Conservation (phyloP, 2,888 invertebrate species). For the Podabrus alpinus region DNA sequence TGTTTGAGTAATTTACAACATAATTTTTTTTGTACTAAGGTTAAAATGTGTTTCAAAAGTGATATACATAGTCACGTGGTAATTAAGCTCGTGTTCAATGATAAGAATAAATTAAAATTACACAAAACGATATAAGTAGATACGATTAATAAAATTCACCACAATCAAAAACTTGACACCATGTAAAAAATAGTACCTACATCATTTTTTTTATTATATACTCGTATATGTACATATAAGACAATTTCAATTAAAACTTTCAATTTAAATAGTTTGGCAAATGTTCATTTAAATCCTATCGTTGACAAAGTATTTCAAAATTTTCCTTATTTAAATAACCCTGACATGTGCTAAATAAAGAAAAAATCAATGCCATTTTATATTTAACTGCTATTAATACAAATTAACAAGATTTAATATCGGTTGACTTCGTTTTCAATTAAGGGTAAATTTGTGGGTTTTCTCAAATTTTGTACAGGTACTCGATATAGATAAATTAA, state of each 20-base stretch:
- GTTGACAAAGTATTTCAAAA: slow-evolving; percentile 12
- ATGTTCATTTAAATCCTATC: slow-evolving; percentile 4
- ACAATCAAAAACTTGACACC: not conserved
- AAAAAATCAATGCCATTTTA: slow-evolving; percentile 18
- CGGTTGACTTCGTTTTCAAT: not conserved
- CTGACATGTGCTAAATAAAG: slow-evolving; percentile 3
- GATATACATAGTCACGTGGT: not conserved
- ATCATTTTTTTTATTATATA: too few species aligned
- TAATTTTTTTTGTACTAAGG: not conserved
- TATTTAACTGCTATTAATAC: slow-evolving; percentile 6
- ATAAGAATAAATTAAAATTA: not conserved
- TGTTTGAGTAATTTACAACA: not conserved
- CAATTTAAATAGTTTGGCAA: not conserved
- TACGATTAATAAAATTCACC: not conserved
- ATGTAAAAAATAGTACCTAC: too few species aligned
- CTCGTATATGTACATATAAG: too few species aligned
- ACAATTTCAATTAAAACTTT: too few species aligned
- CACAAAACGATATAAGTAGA: not conserved
- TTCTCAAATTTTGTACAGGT: too few species aligned
- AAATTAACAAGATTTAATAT: not conserved
- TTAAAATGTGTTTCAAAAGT: not conserved
- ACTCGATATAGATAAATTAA: too few species aligned
- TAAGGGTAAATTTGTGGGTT: not conserved
- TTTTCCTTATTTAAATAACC: not conserved
- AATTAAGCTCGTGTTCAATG: not conserved